Percentiles rank a stretch among this genome's conserved stretches.
These are phyloP conservation scores for Camarhynchus parvulus DNA, from an alignment of 2,113 vertebrate genomes.

Conservation along the genomic window DNA sequence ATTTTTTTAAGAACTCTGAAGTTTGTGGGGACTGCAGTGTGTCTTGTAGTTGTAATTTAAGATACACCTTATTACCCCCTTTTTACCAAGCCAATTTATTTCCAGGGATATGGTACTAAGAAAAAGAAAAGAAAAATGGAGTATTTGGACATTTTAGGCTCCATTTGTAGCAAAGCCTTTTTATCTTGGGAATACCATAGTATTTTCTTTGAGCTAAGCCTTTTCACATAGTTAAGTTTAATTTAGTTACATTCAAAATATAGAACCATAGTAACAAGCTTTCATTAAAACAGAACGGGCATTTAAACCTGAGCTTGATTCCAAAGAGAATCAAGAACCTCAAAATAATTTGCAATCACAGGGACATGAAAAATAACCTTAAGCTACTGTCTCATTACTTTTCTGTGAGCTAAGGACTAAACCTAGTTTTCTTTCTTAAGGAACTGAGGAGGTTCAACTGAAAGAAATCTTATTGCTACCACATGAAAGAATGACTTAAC, in stretches of 20 bases:
- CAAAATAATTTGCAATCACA: conserved; percentile 57
- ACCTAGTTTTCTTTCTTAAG: conserved; percentile 14
- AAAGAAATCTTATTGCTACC: conserved; percentile 20
- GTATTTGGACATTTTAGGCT: neutral
- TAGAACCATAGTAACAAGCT: conserved; percentile 13
- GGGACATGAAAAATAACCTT: conserved; percentile 24
- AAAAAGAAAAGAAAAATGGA: neutral
- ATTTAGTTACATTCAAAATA: conserved; percentile 63
- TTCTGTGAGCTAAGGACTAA: neutral
- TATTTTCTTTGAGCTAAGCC: neutral
- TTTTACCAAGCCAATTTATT: neutral
- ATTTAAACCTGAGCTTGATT: conserved; percentile 55
- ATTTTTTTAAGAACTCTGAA: neutral
- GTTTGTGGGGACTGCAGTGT: neutral
- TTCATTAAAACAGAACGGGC: conserved; percentile 25
- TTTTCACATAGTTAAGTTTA: conserved; percentile 57
- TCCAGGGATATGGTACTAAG: neutral
- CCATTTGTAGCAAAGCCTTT: neutral
- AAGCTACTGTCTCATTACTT: neutral
- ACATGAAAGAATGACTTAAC: conserved; percentile 41
- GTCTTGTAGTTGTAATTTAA: neutral
- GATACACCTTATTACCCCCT: neutral
- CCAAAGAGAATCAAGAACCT: conserved; percentile 41
- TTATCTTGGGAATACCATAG: conserved; percentile 40
- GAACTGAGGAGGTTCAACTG: conserved; percentile 1